These are phyloP conservation scores for Morpho deidamia DNA, from an alignment of 2,888 invertebrate genomes.

Conservation along the genomic window DNA sequence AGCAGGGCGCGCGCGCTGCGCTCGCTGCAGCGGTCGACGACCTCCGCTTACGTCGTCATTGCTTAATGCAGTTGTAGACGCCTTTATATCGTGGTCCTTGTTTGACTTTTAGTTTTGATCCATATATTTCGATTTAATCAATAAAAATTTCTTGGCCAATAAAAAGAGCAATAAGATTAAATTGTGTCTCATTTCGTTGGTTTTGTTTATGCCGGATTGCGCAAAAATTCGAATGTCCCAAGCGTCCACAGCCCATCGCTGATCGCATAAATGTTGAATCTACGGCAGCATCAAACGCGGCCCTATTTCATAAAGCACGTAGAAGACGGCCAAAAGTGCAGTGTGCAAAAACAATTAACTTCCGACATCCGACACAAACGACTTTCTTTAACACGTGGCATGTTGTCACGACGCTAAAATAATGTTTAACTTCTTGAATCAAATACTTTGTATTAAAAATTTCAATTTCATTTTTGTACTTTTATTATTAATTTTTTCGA, in stretches of 20 bases:
- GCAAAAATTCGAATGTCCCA: conserved; percentile 29
- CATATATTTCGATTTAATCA: background rate
- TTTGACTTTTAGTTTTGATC: background rate
- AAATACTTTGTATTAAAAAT: no score
- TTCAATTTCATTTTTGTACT: no score
- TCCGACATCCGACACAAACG: conserved; percentile 39
- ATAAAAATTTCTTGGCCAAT: background rate
- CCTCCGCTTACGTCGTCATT: conserved; percentile 56
- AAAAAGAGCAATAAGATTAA: background rate
- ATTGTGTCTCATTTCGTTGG: background rate
- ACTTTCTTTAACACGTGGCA: conserved; percentile 40
- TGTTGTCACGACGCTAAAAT: conserved; percentile 1
- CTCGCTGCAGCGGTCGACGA: conserved; percentile 67
- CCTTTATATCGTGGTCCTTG: conserved; percentile 15
- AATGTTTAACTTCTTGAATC: background rate
- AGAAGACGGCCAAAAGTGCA: conserved; percentile 51
- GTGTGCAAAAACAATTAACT: conserved; percentile 56
- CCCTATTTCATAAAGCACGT: conserved; percentile 47
- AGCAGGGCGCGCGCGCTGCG: conserved; percentile 60
- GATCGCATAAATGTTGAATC: conserved; percentile 37
- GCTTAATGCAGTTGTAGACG: conserved; percentile 58
- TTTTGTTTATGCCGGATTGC: conserved; percentile 12
- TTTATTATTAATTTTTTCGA: no score
- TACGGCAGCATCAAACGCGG: conserved; percentile 47
- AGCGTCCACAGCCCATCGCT: no score